phyloP scores from a whole-genome alignment of 1,140 invertebrate genomes.

The Drosophila nikananu region DNA sequence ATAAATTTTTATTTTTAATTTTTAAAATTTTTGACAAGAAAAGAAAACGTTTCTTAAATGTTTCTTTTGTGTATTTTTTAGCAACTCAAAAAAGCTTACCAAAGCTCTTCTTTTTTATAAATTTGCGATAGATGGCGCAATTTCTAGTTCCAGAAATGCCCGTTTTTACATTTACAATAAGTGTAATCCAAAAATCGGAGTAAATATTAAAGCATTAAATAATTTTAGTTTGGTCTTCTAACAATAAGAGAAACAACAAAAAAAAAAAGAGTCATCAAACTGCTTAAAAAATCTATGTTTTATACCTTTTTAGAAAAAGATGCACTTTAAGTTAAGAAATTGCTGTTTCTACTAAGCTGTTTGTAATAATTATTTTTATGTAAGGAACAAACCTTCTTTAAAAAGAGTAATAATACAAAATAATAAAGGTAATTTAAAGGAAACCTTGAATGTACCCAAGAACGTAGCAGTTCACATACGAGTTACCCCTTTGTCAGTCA shows the following conservation, averaged over 20 bases:
- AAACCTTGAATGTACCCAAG: background rate
- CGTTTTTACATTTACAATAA: background rate
- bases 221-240: background rate
- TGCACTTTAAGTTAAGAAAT: background rate
- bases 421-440: background rate
- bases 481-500: background rate
- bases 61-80: background rate
- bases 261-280: background rate
- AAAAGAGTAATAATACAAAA: background rate
- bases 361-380: background rate
- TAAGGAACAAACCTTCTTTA: background rate
- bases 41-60: background rate
- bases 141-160: background rate
- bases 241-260: background rate
- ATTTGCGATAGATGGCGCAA: slow-evolving; percentile 2
- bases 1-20: background rate
- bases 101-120: background rate
- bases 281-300: too few relatives aligned
- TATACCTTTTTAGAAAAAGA: background rate
- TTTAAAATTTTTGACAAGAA: background rate
- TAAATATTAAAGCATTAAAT: background rate
- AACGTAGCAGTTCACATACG: background rate
- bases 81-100: background rate
- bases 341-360: too few relatives aligned
- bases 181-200: background rate